These are phyloP conservation scores for Fregata magnificens DNA, from an alignment of 2,113 vertebrate genomes.

Conservation along the genomic window DNA sequence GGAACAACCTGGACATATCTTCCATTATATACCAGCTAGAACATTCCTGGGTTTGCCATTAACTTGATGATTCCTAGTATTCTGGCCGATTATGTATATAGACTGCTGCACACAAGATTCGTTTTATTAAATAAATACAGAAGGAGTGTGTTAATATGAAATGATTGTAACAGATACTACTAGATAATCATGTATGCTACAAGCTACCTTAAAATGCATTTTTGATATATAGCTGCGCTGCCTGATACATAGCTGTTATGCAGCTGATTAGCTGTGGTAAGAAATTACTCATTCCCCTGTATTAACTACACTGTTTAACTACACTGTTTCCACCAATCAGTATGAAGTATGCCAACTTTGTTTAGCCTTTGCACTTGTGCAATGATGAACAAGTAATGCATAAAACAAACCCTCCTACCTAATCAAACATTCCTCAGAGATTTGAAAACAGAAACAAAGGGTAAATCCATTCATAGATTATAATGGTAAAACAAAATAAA, in stretches of 20 bases:
- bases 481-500: slow-evolving; percentile 50
- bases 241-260: neutral
- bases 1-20: neutral
- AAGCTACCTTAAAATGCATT: neutral
- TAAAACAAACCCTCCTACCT: slow-evolving; percentile 60
- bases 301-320: slow-evolving; percentile 52
- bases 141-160: neutral
- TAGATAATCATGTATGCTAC: neutral
- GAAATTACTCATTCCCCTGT: slow-evolving; percentile 55
- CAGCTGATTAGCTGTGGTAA: slow-evolving; percentile 42
- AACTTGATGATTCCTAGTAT: neutral
- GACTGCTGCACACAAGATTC: neutral
- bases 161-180: neutral
- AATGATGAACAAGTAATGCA: slow-evolving; percentile 67
- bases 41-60: neutral
- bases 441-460: slow-evolving; percentile 64
- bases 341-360: slow-evolving; percentile 64
- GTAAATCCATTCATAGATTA: slow-evolving; percentile 41
- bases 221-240: neutral
- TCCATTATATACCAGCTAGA: neutral
- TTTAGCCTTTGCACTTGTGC: slow-evolving; percentile 53
- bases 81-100: neutral
- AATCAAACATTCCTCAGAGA: slow-evolving; percentile 63
- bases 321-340: slow-evolving; percentile 46
- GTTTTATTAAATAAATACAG: neutral